phyloP scores from a whole-genome alignment of 1,140 invertebrate genomes.

The Galendromus occidentalis region DNA sequence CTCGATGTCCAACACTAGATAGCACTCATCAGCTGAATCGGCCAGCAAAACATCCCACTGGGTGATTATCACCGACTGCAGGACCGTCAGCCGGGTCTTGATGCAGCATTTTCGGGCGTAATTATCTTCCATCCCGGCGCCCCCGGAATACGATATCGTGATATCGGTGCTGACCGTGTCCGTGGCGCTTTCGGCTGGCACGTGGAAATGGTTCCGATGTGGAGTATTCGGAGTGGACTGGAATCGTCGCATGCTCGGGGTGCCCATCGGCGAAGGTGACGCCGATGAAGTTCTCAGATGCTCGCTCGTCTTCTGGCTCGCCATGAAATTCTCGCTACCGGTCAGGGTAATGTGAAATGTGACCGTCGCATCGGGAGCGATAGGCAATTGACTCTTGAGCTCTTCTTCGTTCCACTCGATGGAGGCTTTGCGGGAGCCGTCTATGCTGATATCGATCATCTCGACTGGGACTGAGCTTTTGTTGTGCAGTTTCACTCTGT shows the following conservation, averaged over 20 bases:
- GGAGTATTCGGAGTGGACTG: not conserved
- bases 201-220: not conserved
- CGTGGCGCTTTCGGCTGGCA: not conserved
- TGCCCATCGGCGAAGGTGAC: not conserved
- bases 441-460: conserved; percentile 11
- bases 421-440: conserved; percentile 3
- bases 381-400: conserved; percentile 15
- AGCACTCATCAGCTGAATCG: conserved; percentile 64
- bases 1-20: conserved; percentile 65
- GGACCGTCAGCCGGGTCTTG: conserved; percentile 57
- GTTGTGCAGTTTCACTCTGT: conserved; percentile 15
- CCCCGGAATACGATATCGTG: conserved; percentile 65
- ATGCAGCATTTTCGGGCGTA: conserved; percentile 63
- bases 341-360: conserved; percentile 14
- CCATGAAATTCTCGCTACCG: conserved; percentile 16
- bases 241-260: not conserved
- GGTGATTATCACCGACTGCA: conserved; percentile 68
- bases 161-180: conserved; percentile 25
- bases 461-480: conserved; percentile 14
- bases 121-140: conserved; percentile 45
- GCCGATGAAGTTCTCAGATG: not conserved
- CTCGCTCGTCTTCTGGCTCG: not conserved
- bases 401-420: conserved; percentile 15
- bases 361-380: conserved; percentile 8
- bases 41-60: conserved; percentile 85